Evolutionary conservation across 2,797 vertebrate genomes (phyloP).

Genomic region (Clamator glandarius): DNA sequence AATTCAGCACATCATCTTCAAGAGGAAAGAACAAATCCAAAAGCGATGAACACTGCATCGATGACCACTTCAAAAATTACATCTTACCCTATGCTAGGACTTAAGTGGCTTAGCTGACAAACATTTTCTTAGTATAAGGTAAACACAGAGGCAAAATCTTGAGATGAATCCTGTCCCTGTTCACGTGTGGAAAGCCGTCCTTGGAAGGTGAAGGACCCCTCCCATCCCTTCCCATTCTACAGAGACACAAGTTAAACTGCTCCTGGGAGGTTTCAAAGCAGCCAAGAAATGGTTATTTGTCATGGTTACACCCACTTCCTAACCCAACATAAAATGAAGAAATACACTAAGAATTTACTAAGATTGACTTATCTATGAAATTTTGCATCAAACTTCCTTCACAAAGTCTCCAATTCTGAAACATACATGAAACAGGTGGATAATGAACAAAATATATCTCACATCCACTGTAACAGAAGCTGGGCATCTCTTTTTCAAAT

Average conservation of each 20-base stretch:
- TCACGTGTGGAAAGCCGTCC: rapidly evolving
- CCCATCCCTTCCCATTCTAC: neutral
- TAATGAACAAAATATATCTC: neutral
- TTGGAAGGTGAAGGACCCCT: neutral
- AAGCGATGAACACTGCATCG: neutral
- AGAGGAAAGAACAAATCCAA: neutral
- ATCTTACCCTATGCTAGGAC: neutral
- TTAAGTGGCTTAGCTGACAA: neutral
- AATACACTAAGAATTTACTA: neutral
- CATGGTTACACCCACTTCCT: neutral
- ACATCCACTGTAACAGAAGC: neutral
- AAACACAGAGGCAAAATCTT: neutral
- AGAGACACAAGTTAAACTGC: neutral
- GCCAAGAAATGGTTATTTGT: conserved; percentile 17
- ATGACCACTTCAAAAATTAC: neutral
- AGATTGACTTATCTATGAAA: neutral
- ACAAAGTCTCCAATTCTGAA: neutral
- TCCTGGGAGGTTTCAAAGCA: neutral
- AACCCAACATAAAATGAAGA: neutral
- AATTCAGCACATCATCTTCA: neutral
- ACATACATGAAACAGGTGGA: neutral
- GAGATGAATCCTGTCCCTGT: neutral
- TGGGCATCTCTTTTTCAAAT: neutral
- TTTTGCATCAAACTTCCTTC: neutral
- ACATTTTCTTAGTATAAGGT: neutral